Base-by-base conservation (phyloP, 92 coral and sea anemone species). In the Porites divaricata region DNA sequence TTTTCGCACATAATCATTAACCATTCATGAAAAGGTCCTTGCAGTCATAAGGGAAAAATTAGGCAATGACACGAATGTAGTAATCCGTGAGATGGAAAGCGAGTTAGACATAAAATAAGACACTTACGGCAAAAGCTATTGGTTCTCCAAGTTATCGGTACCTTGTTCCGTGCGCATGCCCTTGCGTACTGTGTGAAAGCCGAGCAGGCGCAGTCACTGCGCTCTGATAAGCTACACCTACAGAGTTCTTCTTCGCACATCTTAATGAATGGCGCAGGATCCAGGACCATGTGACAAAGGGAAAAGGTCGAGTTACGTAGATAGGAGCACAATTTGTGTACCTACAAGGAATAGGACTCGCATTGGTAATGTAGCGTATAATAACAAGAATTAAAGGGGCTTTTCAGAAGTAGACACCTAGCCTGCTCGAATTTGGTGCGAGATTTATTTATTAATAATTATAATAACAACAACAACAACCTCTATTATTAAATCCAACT, bases 151-250 rank as follows among this genome's bases (percentile, higher is more conserved):
- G 80, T 73, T 45, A 93, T 67, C 6, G 89, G 92, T 17, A 75
- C 88, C 24, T 78, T 81, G 41, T 89, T 91, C 52, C 98, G 91
- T 1, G 98, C 92, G 80, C 98, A 95, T 5, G 98, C 98, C 72
- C 98, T 81, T 35, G 96, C 89, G 86, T 95, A 95, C 78, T 95
- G 98, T 1, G 96, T 95, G 50, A 93, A 86, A 3, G 98, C 89
- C 11, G 88, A 91, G 71, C 98, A 95, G 16, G 88, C 65, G 78
- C 93, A 91, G 59, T 74, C 69, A 22, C 84, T 67, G 24, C 62
- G 67, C 70, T 80, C 88, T 45, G 89, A 75, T 21, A 70, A 41
- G 75, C 74, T 89, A 80, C 93, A 95, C 35, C 77, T 77, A 72
- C 98, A 95, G 10, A 90, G 90, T 53, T 93, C 96, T 65, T 95